These are phyloP conservation scores for Drosophila virilis DNA, from an alignment of 1,140 invertebrate species.

Conservation along the genomic window DNA sequence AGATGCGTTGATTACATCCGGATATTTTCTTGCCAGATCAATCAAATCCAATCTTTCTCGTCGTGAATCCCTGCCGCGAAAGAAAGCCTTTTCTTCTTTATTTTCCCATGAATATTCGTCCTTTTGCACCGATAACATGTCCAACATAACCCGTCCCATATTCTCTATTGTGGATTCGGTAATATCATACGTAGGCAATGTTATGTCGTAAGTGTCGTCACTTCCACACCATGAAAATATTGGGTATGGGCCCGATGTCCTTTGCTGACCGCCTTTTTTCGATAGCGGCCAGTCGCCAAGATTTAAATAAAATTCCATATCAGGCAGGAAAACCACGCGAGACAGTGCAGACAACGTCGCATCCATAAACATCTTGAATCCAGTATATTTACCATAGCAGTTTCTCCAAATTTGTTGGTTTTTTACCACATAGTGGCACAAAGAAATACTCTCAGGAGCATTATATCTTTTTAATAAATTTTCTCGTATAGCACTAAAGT, in stretches of 20 bases:
- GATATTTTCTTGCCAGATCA: slow-evolving; percentile 90
- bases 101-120: slow-evolving; percentile 87
- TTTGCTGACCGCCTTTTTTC: slow-evolving; percentile 84
- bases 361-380: slow-evolving; percentile 98
- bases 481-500: slow-evolving; percentile 89
- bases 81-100: slow-evolving; percentile 92
- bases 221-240: slow-evolving; percentile 99
- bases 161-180: slow-evolving; percentile 95
- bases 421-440: slow-evolving; percentile 96
- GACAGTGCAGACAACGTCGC: slow-evolving; percentile 92
- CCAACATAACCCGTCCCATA: slow-evolving; percentile 95
- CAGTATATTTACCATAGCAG: slow-evolving; percentile 97
- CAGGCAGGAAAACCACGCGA: slow-evolving; percentile 93
- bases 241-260: slow-evolving; percentile 87
- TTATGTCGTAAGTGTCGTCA: slow-evolving; percentile 92
- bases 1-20: slow-evolving; percentile 94
- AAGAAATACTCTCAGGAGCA: slow-evolving; percentile 90
- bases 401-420: slow-evolving; percentile 93
- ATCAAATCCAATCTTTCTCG: slow-evolving; percentile 93
- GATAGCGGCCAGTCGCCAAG: slow-evolving; percentile 97
- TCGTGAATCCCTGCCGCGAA: slow-evolving; percentile 96
- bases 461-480: slow-evolving; percentile 88
- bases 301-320: slow-evolving; percentile 96
- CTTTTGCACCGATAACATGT: slow-evolving; percentile 94
- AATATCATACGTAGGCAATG: slow-evolving; percentile 97